A percentile compares a stretch with the other conserved stretches of the same genome.
These are phyloP conservation scores for Xestia xanthographa DNA, from an alignment of 2,888 invertebrate genomes.

Conservation along the genomic window DNA sequence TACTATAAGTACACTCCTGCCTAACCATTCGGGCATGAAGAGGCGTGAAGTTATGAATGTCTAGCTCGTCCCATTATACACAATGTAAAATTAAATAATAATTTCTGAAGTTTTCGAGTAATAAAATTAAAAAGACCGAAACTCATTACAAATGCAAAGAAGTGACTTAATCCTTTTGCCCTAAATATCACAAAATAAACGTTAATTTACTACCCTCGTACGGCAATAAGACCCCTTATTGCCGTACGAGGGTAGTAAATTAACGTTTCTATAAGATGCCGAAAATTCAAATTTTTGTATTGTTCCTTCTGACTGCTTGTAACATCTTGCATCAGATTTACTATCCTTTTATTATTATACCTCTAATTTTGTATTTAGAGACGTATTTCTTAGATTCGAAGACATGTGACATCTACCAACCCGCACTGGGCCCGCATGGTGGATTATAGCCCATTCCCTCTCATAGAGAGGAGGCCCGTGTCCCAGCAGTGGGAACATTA, in stretches of 20 bases:
- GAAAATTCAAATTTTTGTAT: background rate
- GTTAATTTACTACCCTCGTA: slow-evolving; percentile 3
- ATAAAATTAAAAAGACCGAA: background rate
- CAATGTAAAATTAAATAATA: background rate
- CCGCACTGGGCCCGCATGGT: too few relatives aligned
- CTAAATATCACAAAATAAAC: slow-evolving; percentile 42
- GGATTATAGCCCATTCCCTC: too few relatives aligned
- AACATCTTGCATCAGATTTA: background rate
- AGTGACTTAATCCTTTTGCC: slow-evolving; percentile 43
- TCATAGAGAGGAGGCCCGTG: too few relatives aligned
- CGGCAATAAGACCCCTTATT: too few relatives aligned
- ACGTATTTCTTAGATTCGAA: too few relatives aligned
- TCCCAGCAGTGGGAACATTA: too few relatives aligned
- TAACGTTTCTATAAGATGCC: background rate
- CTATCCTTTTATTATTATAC: background rate
- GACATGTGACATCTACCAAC: too few relatives aligned
- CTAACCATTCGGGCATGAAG: background rate
- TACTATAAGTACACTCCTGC: background rate
- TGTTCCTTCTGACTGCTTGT: background rate
- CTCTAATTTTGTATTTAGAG: background rate
- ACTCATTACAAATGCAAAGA: slow-evolving; percentile 48
- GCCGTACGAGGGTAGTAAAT: too few relatives aligned
- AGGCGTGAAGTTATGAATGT: background rate
- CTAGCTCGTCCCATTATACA: background rate
- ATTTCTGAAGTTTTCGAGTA: background rate